These are phyloP conservation scores for Conchocele bisecta DNA, from an alignment of 2,888 invertebrate genomes.

Conservation along the genomic window DNA sequence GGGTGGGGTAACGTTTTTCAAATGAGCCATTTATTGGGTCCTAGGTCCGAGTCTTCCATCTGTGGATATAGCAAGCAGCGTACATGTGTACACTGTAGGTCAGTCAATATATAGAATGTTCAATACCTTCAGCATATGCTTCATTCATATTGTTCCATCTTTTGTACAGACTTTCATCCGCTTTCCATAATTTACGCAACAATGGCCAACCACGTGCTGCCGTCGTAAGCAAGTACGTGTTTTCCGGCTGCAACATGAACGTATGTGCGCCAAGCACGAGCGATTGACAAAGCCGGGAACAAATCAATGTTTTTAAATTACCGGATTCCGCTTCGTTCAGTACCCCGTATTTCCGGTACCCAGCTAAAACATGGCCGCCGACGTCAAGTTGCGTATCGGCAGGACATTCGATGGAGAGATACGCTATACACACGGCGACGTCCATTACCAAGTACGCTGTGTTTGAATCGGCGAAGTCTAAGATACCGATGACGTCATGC, in stretches of 20 bases:
- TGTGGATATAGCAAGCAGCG: no score
- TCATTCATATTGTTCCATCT: no score
- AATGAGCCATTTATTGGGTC: no score
- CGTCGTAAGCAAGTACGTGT: constrained; percentile 90
- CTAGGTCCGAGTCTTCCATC: no score
- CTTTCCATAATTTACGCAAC: constrained; percentile 68
- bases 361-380: constrained; percentile 87
- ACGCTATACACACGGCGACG: constrained; percentile 90
- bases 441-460: constrained; percentile 90
- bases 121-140: no score
- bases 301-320: constrained; percentile 88
- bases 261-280: constrained; percentile 91
- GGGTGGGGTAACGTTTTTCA: no score
- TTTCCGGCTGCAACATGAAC: constrained; percentile 88
- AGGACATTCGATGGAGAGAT: constrained; percentile 89
- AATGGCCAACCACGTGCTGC: constrained; percentile 75
- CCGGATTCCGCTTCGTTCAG: constrained; percentile 87
- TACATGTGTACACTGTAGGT: no score
- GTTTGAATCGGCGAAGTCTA: constrained; percentile 94
- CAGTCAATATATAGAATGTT: no score
- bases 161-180: no score
- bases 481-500: constrained; percentile 87
- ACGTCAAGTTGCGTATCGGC: constrained; percentile 83
- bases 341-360: constrained; percentile 87
- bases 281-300: constrained; percentile 92